phyloP scores from a whole-genome alignment of 2,797 vertebrate species.

The Rousettus madagascariensis region DNA sequence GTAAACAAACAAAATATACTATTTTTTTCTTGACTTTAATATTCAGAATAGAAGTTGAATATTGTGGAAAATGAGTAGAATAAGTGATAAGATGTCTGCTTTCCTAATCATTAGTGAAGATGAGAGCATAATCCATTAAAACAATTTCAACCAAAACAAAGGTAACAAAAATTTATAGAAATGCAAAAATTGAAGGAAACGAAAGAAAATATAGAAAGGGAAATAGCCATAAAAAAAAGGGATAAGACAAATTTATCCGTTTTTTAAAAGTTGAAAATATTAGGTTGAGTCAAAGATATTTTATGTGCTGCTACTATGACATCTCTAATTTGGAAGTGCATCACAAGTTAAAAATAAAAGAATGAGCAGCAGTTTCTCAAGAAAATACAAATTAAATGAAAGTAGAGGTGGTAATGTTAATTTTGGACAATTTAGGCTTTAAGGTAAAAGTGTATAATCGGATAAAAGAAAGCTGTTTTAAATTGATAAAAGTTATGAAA shows the following conservation, averaged over 20 bases:
- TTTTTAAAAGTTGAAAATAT: background rate
- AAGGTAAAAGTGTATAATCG: background rate
- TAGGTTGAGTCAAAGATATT: conserved; percentile 4
- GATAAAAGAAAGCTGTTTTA: background rate
- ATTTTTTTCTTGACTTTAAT: background rate
- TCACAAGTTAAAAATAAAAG: conserved; percentile 39
- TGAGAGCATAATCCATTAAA: background rate
- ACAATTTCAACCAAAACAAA: background rate
- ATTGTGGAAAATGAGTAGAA: conserved; percentile 8
- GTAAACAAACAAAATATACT: background rate
- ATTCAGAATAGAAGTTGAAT: background rate
- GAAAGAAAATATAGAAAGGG: background rate
- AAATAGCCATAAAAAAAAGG: background rate
- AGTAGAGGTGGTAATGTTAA: conserved; percentile 23
- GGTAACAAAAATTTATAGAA: background rate
- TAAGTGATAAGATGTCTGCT: background rate
- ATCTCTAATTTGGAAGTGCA: conserved; percentile 19
- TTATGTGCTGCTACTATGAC: background rate
- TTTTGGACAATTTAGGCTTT: background rate
- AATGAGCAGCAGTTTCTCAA: conserved; percentile 23
- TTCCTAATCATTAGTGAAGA: background rate
- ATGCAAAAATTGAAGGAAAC: conserved; percentile 5
- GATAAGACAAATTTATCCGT: background rate
- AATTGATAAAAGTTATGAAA: background rate
- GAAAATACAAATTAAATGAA: conserved; percentile 42